These are phyloP conservation scores for Dufourea novaeangliae DNA, from an alignment of 1,140 invertebrate genomes.

Conservation along the genomic window DNA sequence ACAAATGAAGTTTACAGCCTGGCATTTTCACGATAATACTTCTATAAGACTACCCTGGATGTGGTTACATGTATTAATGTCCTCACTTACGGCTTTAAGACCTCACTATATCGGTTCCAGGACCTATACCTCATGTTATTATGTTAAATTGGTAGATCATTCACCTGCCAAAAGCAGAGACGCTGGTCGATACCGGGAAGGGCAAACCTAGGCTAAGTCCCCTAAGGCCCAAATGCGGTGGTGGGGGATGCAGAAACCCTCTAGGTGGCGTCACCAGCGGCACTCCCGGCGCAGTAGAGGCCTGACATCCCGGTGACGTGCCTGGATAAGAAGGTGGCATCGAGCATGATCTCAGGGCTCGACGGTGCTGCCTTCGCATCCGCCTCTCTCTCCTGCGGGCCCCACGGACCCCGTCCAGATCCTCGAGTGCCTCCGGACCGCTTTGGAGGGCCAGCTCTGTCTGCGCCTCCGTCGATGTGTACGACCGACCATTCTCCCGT, in stretches of 20 bases:
- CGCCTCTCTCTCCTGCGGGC: conserved; percentile 76
- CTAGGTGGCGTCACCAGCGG: conserved; percentile 71
- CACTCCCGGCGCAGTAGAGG: conserved; percentile 62
- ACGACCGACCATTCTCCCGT: conserved; percentile 64
- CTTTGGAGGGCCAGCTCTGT: conserved; percentile 71
- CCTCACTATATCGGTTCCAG: too few relatives aligned
- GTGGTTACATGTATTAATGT: too few relatives aligned
- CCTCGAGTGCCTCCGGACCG: conserved; percentile 41
- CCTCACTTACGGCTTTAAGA: too few relatives aligned
- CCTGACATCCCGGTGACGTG: conserved; percentile 45
- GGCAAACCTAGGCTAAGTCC: conserved; percentile 79
- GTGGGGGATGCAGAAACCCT: conserved; percentile 77
- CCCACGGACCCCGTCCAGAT: conserved; percentile 66
- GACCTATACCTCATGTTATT: too few relatives aligned
- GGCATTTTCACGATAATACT: too few relatives aligned
- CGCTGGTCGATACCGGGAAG: conserved; percentile 79
- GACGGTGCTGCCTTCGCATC: conserved; percentile 73
- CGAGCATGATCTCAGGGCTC: conserved; percentile 66
- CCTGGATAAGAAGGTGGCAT: conserved; percentile 76
- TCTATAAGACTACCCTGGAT: too few relatives aligned
- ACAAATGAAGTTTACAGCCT: too few relatives aligned
- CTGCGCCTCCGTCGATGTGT: conserved; percentile 78
- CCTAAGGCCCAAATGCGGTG: conserved; percentile 77
- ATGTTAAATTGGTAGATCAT: conserved; percentile 23
- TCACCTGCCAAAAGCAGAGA: conserved; percentile 80